Conservation (phyloP, 2,113 vertebrate species). For the Ageneiosus marmoratus region DNA sequence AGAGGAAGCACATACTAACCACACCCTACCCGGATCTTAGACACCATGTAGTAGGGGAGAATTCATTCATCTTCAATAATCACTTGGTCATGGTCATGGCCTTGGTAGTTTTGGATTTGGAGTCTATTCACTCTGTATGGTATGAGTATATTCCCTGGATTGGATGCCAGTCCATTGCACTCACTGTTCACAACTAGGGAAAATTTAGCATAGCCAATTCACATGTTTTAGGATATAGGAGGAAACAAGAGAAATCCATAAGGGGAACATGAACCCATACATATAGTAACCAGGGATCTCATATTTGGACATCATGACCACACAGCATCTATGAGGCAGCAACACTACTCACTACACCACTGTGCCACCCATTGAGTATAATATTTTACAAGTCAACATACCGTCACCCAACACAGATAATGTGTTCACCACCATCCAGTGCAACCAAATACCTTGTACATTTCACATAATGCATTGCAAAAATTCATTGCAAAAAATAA, state of each 20-base stretch:
- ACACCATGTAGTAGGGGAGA: neutral
- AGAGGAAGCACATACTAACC: neutral
- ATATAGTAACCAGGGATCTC: neutral
- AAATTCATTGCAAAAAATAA: neutral
- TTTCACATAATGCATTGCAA: neutral
- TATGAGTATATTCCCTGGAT: neutral
- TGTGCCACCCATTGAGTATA: neutral
- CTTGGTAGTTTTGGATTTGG: neutral
- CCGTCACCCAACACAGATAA: neutral
- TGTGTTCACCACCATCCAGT: neutral
- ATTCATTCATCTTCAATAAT: neutral
- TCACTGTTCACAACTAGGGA: neutral
- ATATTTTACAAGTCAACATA: neutral
- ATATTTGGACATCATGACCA: neutral
- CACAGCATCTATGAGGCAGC: neutral
- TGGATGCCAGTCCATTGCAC: neutral
- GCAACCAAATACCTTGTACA: neutral
- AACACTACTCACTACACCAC: neutral
- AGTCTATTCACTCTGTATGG: neutral
- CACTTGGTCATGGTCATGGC: neutral
- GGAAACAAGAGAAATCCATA: neutral
- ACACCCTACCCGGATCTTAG: too few relatives aligned
- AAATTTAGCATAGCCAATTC: neutral
- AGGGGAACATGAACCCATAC: neutral
- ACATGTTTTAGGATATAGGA: neutral